Percentiles rank a stretch among this genome's conserved stretches.
These are phyloP conservation scores for Napeogenes sylphis DNA, from an alignment of 2,888 invertebrate genomes.

Conservation along the genomic window DNA sequence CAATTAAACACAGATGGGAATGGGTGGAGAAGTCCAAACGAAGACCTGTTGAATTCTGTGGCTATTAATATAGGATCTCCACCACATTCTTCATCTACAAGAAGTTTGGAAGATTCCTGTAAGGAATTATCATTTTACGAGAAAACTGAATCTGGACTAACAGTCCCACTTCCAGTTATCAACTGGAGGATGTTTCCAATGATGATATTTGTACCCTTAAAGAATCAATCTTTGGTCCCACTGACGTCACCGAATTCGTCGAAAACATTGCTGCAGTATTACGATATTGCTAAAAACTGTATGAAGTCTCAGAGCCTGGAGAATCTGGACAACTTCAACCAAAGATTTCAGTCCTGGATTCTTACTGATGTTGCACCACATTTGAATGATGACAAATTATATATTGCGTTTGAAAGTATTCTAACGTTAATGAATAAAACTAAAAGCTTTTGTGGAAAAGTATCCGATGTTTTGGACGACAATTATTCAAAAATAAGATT, in stretches of 20 bases:
- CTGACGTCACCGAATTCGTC: conserved; percentile 45
- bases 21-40: conserved; percentile 70
- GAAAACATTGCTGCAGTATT: conserved; percentile 75
- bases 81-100: conserved; percentile 29
- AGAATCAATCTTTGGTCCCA: conserved; percentile 47
- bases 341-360: conserved; percentile 76
- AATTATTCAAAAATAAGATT: conserved; percentile 20
- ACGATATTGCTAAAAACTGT: conserved; percentile 74
- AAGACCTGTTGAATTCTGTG: conserved; percentile 42
- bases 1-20: conserved; percentile 78
- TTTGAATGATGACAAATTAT: conserved; percentile 79
- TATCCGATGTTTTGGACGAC: conserved; percentile 18
- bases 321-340: conserved; percentile 66
- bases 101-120: conserved; percentile 45
- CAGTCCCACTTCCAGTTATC: conserved; percentile 78
- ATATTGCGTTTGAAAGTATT: conserved; percentile 75
- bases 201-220: conserved; percentile 80
- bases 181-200: conserved; percentile 73
- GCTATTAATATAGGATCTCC: conserved; percentile 43
- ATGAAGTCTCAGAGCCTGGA: conserved; percentile 53
- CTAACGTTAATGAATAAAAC: conserved; percentile 54
- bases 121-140: conserved; percentile 51
- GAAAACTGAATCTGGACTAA: conserved; percentile 43
- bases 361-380: conserved; percentile 68
- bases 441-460: conserved; percentile 28